Base-by-base conservation (phyloP, 2,888 invertebrate species). In the Allolobophora icterica region DNA sequence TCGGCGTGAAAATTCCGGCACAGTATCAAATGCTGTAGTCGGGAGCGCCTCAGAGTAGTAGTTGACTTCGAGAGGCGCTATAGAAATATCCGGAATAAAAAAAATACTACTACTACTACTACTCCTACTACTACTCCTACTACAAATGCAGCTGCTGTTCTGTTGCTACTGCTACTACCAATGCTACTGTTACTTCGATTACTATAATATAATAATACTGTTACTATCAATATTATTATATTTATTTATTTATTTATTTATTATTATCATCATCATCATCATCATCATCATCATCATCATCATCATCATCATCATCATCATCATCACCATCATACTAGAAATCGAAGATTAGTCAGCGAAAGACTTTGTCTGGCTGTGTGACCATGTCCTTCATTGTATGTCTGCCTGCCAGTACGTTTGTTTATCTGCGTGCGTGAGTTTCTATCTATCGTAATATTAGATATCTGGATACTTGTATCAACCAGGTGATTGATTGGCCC, bases 271-370 rank as follows among this genome's bases (percentile, higher is more conserved):
- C 90, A 52, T 52, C 90, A 90, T 52, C 45, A 45, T 52, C 33
- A 90, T 33, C 90, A 83, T 90, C 84, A 90, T 84, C 90, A 90
- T 90, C 84, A 90, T 90, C 34, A 35, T 90, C 84, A 83, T 83
- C 83, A 83, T 90, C 90, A 90, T 90, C 90, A 90, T 90, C 90
- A 38, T 90, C 84, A 35, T 90, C 84, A 84, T 83, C 90, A 84
- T 83, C 84, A 90, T 83, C 90, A 24, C 4, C 24, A 52, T 52
- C 52, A 52, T 52, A 1, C 21, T 2, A 71, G n/a, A 71, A 71
- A n/a, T 71, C 71, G 71, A 71, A 71, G 71, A 8, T 71, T 71
- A n/a, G n/a, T 71, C 71, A n/a, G 71, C 71, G 30, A 71, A 71
- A 71, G 71, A 71, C 52, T 52, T 38, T 71, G 11, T 71, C 71